phyloP scores from a whole-genome alignment of 2,797 vertebrate genomes.

The Oreortyx pictus region DNA sequence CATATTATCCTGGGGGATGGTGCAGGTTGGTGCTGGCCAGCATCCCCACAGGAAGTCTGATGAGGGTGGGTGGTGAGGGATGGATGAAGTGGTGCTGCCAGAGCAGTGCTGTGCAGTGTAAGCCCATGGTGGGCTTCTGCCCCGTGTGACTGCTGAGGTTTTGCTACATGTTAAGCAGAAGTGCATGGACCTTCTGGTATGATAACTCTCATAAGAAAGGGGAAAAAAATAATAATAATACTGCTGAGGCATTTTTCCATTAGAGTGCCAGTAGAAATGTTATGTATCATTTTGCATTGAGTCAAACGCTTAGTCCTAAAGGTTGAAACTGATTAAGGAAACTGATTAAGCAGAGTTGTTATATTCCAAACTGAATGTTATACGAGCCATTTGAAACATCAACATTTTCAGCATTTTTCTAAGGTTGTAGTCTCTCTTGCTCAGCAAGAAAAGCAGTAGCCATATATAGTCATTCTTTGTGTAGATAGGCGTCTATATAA shows the following conservation, averaged over 20 bases:
- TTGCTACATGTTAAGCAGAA: not conserved
- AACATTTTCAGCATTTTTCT: not conserved
- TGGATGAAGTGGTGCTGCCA: slow-evolving; percentile 65
- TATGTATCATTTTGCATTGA: not conserved
- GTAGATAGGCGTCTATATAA: not conserved
- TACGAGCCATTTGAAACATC: not conserved
- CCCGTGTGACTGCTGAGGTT: not conserved
- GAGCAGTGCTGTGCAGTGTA: not conserved
- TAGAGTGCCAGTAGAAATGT: not conserved
- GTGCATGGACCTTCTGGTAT: not conserved
- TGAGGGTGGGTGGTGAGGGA: slow-evolving; percentile 60
- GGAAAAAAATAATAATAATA: not conserved
- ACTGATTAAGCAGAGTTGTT: not conserved
- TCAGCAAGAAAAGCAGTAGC: not conserved
- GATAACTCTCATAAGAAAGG: not conserved
- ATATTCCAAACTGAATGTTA: not conserved
- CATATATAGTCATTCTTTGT: not conserved
- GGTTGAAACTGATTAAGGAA: not conserved
- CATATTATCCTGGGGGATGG: slow-evolving; percentile 67
- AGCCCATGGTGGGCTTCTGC: not conserved
- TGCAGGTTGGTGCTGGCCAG: slow-evolving; percentile 65
- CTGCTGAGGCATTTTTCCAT: not conserved
- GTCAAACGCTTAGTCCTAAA: not conserved
- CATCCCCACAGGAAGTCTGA: slow-evolving; percentile 53
- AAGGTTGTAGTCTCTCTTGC: not conserved